phyloP scores from a whole-genome alignment of 2,797 vertebrate genomes.

The Fratercula arctica region DNA sequence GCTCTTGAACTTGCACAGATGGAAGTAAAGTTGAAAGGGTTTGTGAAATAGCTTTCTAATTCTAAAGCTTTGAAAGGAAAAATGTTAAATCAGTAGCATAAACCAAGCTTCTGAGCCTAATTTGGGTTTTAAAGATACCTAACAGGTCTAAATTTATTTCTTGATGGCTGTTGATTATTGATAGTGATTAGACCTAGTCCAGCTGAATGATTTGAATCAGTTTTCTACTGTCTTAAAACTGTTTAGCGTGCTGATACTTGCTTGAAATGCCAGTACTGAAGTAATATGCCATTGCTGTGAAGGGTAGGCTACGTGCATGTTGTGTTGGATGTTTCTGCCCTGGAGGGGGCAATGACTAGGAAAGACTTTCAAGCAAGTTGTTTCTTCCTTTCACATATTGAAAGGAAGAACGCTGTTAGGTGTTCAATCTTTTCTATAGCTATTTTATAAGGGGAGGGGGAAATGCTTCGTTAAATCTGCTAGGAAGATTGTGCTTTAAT shows the following conservation, averaged over 20 bases:
- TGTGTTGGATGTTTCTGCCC: not conserved
- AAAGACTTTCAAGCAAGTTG: not conserved
- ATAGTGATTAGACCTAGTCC: not conserved
- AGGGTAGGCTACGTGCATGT: not conserved
- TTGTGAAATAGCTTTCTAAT: not conserved
- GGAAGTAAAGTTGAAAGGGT: slow-evolving; percentile 81
- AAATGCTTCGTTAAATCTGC: not conserved
- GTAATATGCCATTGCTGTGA: not conserved
- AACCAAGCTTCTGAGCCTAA: not conserved
- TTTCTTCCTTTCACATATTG: not conserved
- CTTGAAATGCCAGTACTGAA: not conserved
- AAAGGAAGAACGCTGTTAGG: not conserved
- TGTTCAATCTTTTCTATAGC: not conserved
- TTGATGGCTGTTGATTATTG: not conserved
- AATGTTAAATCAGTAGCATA: not conserved
- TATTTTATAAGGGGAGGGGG: accelerated
- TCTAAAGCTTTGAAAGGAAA: not conserved
- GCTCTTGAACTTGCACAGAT: slow-evolving; percentile 72
- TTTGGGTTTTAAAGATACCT: not conserved
- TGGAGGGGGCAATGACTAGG: not conserved
- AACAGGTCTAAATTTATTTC: not conserved
- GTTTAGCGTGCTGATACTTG: not conserved
- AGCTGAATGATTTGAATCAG: not conserved
- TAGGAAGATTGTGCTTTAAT: not conserved
- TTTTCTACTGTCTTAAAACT: not conserved